Base-by-base conservation (phyloP, 2,113 vertebrate genomes). In the Dasyprocta punctata region DNA sequence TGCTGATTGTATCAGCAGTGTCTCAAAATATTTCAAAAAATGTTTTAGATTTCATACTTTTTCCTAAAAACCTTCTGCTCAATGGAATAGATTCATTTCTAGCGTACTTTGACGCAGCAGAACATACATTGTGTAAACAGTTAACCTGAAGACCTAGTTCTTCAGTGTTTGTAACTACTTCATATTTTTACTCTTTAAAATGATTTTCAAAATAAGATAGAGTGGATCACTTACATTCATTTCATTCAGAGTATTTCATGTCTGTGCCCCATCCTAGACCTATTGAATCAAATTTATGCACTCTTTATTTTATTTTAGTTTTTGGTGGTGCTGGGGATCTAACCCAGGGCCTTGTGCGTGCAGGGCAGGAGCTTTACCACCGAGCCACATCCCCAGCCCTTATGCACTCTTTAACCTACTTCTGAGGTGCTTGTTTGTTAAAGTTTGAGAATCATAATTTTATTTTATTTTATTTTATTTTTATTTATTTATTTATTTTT, bases 121-220 rank as follows among this genome's bases (percentile, higher is more conserved):
- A 92, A 75, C 28, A 54, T n/a, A 5, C 9, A 22, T 16, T 28
- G 56, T 47, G 4, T 54, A 80, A 69, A 89, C 73, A 75, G 22
- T 67, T 73, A 91, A 63, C 10, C 41, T 0, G 5, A 58, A 19
- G 77, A 77, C 16, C 7, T 49, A 47, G 36, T 58, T 88, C 12
- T 92, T 88, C n/a, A 82, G 65, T 73, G 16, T 84, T 94, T 77
- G 9, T 84, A 86, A 90, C 69, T 81, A 41, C 17, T 85, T 86
- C 65, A 26, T 63, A 77, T 82, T 91, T 93, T 69, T 84, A 80
- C 26, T 88, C 44, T 78, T 86, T 38, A 61, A 90, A 93, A 30
- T 86, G 41, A 78, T 82, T 97, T 96, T 95, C 56, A 75, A 52
- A 95, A 65, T 92, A 33, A 92, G 47, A 10, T 56, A 92, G 69